Evolutionary conservation across 1,140 invertebrate species (phyloP), one percentile per base, ranked within the genome.

Genomic region (Lutraria rhynchaena): DNA sequence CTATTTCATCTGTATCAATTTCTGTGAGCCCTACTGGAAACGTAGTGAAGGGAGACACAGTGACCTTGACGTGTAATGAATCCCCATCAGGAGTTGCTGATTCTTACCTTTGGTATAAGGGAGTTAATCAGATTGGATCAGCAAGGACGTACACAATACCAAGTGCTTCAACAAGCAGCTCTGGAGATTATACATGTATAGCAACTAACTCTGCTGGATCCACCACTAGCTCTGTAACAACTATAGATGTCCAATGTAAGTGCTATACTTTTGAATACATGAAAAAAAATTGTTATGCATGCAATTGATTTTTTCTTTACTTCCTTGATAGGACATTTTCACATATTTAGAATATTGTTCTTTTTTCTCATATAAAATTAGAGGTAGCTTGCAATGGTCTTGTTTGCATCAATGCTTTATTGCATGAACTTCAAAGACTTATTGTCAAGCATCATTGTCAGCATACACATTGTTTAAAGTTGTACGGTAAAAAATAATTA

Each of bases 31-130:
- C 55, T 17, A 46, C 65, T 9, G 17, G 19, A 49, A 49, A 35
- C 13, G n/a, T 53, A 13, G 13, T 46, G 0, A 53, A 35, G 37
- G 65, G 65, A 13, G 22, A 2, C 0, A 4, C 31, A 11, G 49
- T 80, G n/a, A 80, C 76, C 9, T 24, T 80, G 27, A 70, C 76
- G 3, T 80, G 76, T 57, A 46, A 31, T 15, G 44, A 37, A n/a
- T 46, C 1, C n/a, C 76, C 76, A 4, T 9, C 24, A 9, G 65
- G 63, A 41, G 75, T 33, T 11, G 76, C 76, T 0, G 31, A 49
- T 0, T 29, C 33, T 0, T 70, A 58, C 60, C n/a, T 13, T 17
- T 73, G 71, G 71, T 55, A 37, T 22, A 22, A 49, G 24, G n/a
- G 33, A 3, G 35, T 7, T 24, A 58, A 3, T 19, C 44, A 31